A percentile compares a stretch with the other conserved stretches of the same genome.
These are phyloP conservation scores for Drosophila aldrichi DNA, from an alignment of 2,888 invertebrate genomes.

Conservation along the genomic window DNA sequence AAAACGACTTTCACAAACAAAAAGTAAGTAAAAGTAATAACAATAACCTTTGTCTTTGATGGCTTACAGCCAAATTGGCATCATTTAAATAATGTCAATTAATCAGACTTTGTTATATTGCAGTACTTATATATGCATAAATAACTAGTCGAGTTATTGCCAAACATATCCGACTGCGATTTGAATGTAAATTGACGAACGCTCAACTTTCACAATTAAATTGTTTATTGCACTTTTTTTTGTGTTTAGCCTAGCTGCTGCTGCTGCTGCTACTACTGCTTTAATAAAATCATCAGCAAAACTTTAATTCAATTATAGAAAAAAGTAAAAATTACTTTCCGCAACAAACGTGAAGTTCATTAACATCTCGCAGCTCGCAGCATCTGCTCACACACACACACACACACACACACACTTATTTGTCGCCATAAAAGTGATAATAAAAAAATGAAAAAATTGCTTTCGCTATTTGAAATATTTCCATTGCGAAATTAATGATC, in stretches of 20 bases:
- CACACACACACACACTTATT: slow-evolving; percentile 4
- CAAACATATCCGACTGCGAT: slow-evolving; percentile 20
- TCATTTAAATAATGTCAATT: slow-evolving; percentile 68
- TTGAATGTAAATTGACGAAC: slow-evolving; percentile 38
- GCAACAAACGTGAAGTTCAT: slow-evolving; percentile 40
- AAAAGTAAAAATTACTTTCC: slow-evolving; percentile 13
- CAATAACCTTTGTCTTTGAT: slow-evolving; percentile 37
- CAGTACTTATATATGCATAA: slow-evolving; percentile 11
- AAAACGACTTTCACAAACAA: slow-evolving; percentile 56
- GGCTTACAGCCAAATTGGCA: slow-evolving; percentile 30
- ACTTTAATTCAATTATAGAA: slow-evolving; percentile 41
- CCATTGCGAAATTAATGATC: slow-evolving; percentile 38
- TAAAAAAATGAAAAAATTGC: slow-evolving; percentile 22
- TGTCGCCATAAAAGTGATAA: slow-evolving; percentile 23
- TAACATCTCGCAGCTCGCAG: slow-evolving; percentile 31
- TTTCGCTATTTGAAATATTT: slow-evolving; percentile 46
- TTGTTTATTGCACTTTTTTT: slow-evolving; percentile 25
- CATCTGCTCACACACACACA: slow-evolving; percentile 31
- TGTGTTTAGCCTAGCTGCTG: slow-evolving; percentile 4
- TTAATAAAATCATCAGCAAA: slow-evolving; percentile 37
- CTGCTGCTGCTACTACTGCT: not conserved
- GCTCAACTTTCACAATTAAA: slow-evolving; percentile 60
- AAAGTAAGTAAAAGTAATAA: slow-evolving; percentile 20
- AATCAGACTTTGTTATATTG: slow-evolving; percentile 37
- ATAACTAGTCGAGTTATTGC: slow-evolving; percentile 13